Base-by-base conservation (phyloP, 2,888 invertebrate genomes). In the Polietes domitor region DNA sequence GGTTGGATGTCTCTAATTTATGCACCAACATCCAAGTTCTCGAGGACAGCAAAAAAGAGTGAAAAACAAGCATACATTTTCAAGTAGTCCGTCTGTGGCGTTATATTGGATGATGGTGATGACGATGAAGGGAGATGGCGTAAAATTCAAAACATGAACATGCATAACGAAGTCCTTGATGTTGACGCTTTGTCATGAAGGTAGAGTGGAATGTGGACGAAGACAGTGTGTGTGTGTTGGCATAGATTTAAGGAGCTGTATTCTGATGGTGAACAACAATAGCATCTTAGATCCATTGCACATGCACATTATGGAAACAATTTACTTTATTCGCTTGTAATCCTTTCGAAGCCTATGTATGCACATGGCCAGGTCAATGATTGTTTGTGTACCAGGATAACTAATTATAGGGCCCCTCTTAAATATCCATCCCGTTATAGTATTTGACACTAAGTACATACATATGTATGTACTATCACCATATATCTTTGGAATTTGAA, bases 251-350 rank as follows among this genome's bases (percentile, higher is more conserved):
- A 43, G 37, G 19, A 10, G 65, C 28, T 65, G 68, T 68, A 43
- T 24, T 17, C 12, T 41, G 68, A 43, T 43, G 68, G 19, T 19
- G 43, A 43, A 68, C 68, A 68, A 68, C 41, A 77, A 77, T 50
- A 73, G 61, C 81, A 63, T 81, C 73, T 81, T 76, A 32, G n/a
- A 17, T 50, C 37, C 24, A 24, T 68, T 41, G 68, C 68, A 68
- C 24, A 26, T 58, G 9, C 26, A 24, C 26, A 24, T 53, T 24
- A 58, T 58, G n/a, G 17, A 70, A 73, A 73, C 73, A 58, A 78
- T 78, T 78, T 75, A 53, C 53, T 65, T 72, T 32, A 53, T 76
- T 68, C 53, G 37, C 74, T 76, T 63, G 58, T 68, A 78, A 76
- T 72, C 78, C 72, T 47, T 73, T 70, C 24, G 19, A 12, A 75